phyloP scores from a whole-genome alignment of 2,888 invertebrate genomes.

The Trissolcus japonicus region DNA sequence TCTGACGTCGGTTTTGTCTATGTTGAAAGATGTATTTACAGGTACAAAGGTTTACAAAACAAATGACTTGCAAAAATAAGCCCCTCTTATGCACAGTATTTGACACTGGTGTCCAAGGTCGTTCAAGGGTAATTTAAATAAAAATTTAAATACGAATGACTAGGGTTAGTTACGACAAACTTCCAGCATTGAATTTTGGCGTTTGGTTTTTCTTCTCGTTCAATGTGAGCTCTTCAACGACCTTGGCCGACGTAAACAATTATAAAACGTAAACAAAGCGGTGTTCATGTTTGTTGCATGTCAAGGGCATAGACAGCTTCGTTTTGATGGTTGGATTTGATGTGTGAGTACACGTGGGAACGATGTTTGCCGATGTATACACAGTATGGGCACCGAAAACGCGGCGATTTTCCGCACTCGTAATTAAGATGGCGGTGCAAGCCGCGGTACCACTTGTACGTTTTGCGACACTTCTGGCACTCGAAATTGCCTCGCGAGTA shows the following conservation, averaged over 20 bases:
- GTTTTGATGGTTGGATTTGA: constrained; percentile 71
- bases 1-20: background rate
- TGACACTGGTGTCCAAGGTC: too few species aligned
- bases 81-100: too few species aligned
- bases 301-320: constrained; percentile 68
- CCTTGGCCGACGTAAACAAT: background rate
- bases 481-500: constrained; percentile 66
- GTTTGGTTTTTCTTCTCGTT: too few species aligned
- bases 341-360: constrained; percentile 78
- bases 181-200: too few species aligned
- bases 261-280: background rate
- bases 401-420: constrained; percentile 72
- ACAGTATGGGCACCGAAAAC: constrained; percentile 77
- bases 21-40: constrained; percentile 1
- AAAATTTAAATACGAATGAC: too few species aligned
- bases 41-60: too few species aligned
- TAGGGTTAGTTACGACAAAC: too few species aligned
- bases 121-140: too few species aligned
- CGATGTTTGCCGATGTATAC: constrained; percentile 78
- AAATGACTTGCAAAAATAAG: too few species aligned
- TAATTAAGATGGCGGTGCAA: constrained; percentile 77
- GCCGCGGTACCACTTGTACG: constrained; percentile 80
- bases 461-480: constrained; percentile 78
- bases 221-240: too few species aligned
- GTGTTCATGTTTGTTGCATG: constrained; percentile 47